Percentiles rank a stretch among this genome's conserved stretches.
phyloP scores from a whole-genome alignment of 2,888 invertebrate species.

The Sepiola atlantica region DNA sequence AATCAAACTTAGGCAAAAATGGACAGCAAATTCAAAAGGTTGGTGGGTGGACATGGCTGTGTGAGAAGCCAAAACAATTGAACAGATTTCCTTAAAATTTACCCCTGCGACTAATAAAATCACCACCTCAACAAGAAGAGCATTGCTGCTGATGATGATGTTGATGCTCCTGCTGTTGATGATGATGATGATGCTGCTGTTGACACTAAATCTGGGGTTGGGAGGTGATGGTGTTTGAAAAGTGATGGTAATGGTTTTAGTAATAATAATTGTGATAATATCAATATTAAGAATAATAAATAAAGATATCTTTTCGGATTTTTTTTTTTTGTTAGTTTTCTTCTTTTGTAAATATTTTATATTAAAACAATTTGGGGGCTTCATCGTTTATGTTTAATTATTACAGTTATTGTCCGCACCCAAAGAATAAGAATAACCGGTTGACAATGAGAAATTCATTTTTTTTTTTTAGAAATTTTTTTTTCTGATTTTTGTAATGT shows the following conservation, averaged over 20 bases:
- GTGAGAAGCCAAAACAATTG: background rate
- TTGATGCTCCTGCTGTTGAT: background rate
- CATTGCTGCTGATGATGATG: background rate
- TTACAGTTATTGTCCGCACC: background rate
- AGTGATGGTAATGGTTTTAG: background rate
- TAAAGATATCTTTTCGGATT: background rate
- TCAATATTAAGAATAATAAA: conserved; percentile 8
- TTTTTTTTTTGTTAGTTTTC: background rate
- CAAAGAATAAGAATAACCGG: background rate
- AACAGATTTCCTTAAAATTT: background rate
- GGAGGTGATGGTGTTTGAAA: background rate
- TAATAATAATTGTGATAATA: background rate
- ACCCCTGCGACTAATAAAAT: background rate
- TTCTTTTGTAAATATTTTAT: background rate
- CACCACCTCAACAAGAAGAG: background rate
- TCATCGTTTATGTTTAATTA: background rate
- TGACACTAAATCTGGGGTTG: background rate
- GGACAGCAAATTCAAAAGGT: background rate
- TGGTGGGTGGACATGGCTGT: background rate
- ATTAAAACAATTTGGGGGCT: background rate
- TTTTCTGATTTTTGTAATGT: background rate
- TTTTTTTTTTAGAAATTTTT: background rate
- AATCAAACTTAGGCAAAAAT: background rate
- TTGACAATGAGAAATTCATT: conserved; percentile 5
- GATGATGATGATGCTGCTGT: background rate